phyloP scores from a whole-genome alignment of 2,113 vertebrate species.

The Albula glossodonta region DNA sequence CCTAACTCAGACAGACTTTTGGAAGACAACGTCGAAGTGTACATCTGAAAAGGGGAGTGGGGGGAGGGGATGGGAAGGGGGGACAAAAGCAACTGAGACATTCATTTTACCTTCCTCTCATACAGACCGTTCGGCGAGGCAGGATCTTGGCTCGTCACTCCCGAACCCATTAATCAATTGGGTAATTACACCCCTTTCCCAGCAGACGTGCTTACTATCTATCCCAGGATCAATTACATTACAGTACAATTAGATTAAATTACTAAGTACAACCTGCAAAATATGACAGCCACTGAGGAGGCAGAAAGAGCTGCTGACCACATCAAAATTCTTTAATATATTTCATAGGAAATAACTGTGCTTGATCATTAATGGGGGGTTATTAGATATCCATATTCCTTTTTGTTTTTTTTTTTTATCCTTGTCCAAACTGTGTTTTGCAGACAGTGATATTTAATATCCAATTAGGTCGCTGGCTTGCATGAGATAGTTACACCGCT shows the following conservation, averaged over 20 bases:
- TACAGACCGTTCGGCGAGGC: slow-evolving; percentile 45
- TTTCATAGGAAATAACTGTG: slow-evolving; percentile 48
- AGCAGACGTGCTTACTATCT: slow-evolving; percentile 53
- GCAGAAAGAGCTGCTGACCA: slow-evolving; percentile 36
- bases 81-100: slow-evolving; percentile 2
- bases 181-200: slow-evolving; percentile 64
- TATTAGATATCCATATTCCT: slow-evolving; percentile 41
- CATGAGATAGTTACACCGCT: not conserved
- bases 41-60: not conserved
- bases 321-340: slow-evolving; percentile 36
- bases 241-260: slow-evolving; percentile 57
- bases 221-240: slow-evolving; percentile 57
- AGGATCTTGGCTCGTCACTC: slow-evolving; percentile 50
- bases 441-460: slow-evolving; percentile 14
- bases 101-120: slow-evolving; percentile 2
- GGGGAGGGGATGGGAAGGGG: not conserved
- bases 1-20: slow-evolving; percentile 8
- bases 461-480: slow-evolving; percentile 9
- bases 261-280: slow-evolving; percentile 55
- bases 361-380: slow-evolving; percentile 44
- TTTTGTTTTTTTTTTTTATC: slow-evolving; percentile 19
- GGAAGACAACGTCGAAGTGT: slow-evolving; percentile 7
- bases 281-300: slow-evolving; percentile 44
- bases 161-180: slow-evolving; percentile 55
- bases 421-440: not conserved